Evolutionary conservation across 1,140 invertebrate genomes (phyloP).

Genomic region (Doryteuthis pealeii): DNA sequence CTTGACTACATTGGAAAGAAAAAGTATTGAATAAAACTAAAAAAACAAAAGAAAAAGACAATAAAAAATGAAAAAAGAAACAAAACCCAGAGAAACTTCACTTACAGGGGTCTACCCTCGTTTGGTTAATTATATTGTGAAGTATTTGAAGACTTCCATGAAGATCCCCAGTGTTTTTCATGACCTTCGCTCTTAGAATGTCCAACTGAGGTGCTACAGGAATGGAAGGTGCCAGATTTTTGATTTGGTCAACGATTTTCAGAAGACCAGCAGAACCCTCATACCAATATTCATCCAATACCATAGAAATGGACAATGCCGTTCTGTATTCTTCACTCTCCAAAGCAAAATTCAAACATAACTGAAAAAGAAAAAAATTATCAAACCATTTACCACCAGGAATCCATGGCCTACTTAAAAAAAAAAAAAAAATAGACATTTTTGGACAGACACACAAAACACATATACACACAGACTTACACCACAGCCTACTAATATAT

Average conservation of each 20-base stretch:
- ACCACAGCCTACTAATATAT: no score
- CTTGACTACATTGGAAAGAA: constrained; percentile 3
- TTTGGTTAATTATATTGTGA: constrained; percentile 16
- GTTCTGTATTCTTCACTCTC: constrained; percentile 7
- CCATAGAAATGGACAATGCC: constrained; percentile 20
- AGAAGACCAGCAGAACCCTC: constrained; percentile 21
- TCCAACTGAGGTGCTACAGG: constrained; percentile 28
- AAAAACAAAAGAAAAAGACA: no score
- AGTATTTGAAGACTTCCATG: constrained; percentile 23
- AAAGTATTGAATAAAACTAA: not conserved
- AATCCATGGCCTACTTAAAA: no score
- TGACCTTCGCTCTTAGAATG: constrained; percentile 24
- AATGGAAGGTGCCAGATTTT: constrained; percentile 13
- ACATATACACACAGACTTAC: no score
- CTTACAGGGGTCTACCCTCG: no score
- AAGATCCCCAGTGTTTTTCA: constrained; percentile 29
- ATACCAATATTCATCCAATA: constrained; percentile 19
- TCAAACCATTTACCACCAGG: no score
- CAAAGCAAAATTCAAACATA: constrained; percentile 21
- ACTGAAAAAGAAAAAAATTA: constrained; percentile 13
- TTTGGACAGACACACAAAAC: no score
- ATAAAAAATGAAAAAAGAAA: no score
- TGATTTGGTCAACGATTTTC: constrained; percentile 15
- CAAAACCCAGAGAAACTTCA: no score
- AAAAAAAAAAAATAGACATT: no score